Evolutionary conservation across 2,113 vertebrate species (phyloP), one percentile per base, ranked within the genome.

Genomic region (Stercorarius parasiticus): DNA sequence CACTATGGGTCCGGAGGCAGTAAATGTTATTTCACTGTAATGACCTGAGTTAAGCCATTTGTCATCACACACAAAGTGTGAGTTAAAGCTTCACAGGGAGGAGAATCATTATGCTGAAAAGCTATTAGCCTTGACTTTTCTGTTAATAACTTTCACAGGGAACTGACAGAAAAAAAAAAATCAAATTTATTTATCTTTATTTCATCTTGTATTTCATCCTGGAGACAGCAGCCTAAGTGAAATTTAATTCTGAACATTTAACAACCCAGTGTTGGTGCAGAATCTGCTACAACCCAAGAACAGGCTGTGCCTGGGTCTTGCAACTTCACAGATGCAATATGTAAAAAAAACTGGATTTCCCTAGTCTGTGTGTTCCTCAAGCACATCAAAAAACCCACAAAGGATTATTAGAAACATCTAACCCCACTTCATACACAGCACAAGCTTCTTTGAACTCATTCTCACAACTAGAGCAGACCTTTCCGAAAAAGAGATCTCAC

Each of bases 71-170:
- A 93, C 88, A 55, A 93, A 90, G 89, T 43, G 79, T n/a, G 84
- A 96, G 59, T 59, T 94, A 90, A 79, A 94, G 94, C 95, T 94
- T 59, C 89, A 90, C 78, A 71, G 90, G 59, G 86, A 96, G 77
- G 80, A 91, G 66, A 87, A 73, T 1, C 50, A 43, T 86, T 70
- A 86, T 34, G 79, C 87, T 81, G 93, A 90, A 91, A 96, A 96
- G 85, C 91, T 82, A 71, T 97, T 97, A 95, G 89, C 95, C 91
- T 78, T 85, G 87, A 62, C 94, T 96, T 78, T 56, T 59, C 87
- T 94, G 45, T 64, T 96, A 96, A 94, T 97, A 95, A 95, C 89
- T 97, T 97, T 93, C 93, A 82, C 74, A 89, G 93, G 53, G 73
- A 85, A 79, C 40, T 47, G 73, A 65, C 21, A 59, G 61, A 1